Evolutionary conservation across 1,140 invertebrate genomes (phyloP).

Genomic region (Catajapyx aquilonaris): DNA sequence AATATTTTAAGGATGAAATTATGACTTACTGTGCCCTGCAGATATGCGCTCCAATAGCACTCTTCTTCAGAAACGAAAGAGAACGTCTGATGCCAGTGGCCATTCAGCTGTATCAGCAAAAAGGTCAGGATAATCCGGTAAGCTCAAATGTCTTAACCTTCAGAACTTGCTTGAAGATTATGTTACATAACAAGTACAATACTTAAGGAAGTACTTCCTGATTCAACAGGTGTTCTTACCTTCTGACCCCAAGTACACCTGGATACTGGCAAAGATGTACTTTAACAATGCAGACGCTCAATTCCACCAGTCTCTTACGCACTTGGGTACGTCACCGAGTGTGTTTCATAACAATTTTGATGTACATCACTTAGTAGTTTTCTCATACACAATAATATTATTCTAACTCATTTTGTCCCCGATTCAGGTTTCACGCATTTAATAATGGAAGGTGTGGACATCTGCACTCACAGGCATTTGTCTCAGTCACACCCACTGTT

Average conservation of each 20-base stretch:
- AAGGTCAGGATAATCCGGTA: conserved; percentile 24
- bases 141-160: too few species aligned
- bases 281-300: conserved; percentile 27
- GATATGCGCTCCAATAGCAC: conserved; percentile 24
- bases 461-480: conserved; percentile 22
- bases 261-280: conserved; percentile 29
- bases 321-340: conserved; percentile 22
- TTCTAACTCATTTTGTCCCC: neutral
- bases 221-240: conserved; percentile 25
- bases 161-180: too few species aligned
- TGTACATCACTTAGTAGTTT: too few species aligned
- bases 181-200: too few species aligned
- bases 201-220: too few species aligned
- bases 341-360: too few species aligned
- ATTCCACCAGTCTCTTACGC: conserved; percentile 25
- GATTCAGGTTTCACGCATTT: conserved; percentile 24
- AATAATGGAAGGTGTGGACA: conserved; percentile 25
- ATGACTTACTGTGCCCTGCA: too few species aligned
- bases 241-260: conserved; percentile 21
- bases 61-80: conserved; percentile 23
- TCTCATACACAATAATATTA: too few species aligned
- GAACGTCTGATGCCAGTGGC: conserved; percentile 23
- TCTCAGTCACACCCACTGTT: conserved; percentile 26
- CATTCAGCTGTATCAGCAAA: conserved; percentile 25
- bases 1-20: too few species aligned